Percentiles rank a stretch among this genome's conserved stretches.
Conservation (phyloP, 1,140 invertebrate species). For the Bombus difficillimus region DNA sequence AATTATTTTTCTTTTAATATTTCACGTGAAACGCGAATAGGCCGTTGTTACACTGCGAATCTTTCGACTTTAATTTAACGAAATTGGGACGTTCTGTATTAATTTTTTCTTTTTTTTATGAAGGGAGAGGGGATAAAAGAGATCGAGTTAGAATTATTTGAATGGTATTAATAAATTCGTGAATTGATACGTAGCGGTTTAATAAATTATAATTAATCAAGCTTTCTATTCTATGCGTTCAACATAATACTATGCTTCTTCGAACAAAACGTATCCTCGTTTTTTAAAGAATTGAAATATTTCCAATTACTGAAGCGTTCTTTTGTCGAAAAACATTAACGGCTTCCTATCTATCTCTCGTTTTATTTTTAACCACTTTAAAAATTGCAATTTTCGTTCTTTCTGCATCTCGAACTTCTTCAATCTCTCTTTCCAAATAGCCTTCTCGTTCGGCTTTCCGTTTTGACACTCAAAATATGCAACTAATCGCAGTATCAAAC, state of each 20-base stretch:
- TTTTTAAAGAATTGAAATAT: background rate
- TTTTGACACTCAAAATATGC: no score
- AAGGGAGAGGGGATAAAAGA: background rate
- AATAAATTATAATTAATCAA: background rate
- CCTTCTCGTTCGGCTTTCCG: background rate
- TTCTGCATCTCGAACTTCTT: no score
- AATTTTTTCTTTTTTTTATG: background rate
- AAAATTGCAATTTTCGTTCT: no score
- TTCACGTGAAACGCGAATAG: background rate
- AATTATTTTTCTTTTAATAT: background rate
- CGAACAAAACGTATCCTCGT: background rate
- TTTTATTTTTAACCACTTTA: no score
- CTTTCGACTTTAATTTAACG: background rate
- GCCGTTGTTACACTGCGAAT: background rate
- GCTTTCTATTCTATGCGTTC: background rate
- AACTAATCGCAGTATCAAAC: background rate
- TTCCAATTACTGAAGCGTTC: background rate
- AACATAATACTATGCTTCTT: background rate
- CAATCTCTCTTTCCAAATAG: no score
- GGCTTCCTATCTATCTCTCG: no score
- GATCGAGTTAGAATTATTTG: background rate
- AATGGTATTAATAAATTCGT: background rate
- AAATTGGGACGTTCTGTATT: background rate
- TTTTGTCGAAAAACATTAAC: background rate
- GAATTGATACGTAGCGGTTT: background rate